phyloP scores from a whole-genome alignment of 2,113 vertebrate genomes.

The Otolemur garnettii region DNA sequence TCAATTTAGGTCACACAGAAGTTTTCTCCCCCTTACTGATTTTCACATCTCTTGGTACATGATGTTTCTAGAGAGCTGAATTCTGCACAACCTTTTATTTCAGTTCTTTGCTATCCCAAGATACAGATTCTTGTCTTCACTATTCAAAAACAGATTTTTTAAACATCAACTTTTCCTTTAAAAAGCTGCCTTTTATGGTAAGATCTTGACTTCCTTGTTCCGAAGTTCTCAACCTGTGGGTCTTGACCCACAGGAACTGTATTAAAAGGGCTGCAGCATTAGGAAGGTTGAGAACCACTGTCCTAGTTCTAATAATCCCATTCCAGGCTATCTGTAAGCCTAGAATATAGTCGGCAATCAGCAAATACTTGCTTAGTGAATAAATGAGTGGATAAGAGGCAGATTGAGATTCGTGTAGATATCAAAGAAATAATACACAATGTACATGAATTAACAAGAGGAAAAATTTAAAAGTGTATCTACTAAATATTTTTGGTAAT shows the following conservation, averaged over 20 bases:
- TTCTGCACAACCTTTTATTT: background rate
- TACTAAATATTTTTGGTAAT: background rate
- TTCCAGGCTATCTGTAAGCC: constrained; percentile 36
- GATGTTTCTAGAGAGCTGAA: background rate
- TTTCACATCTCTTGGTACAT: background rate
- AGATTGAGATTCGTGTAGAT: background rate
- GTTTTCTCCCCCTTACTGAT: background rate
- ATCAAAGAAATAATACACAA: constrained; percentile 47
- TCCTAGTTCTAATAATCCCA: constrained; percentile 35
- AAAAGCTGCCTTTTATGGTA: constrained; percentile 66
- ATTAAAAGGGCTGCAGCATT: too few relatives aligned
- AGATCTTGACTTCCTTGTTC: constrained; percentile 61
- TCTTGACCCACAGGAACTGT: too few relatives aligned
- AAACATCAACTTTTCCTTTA: background rate
- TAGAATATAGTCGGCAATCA: background rate
- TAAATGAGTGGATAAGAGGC: background rate
- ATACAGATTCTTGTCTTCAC: background rate
- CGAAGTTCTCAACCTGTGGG: too few relatives aligned
- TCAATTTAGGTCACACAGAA: background rate
- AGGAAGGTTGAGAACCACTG: too few relatives aligned
- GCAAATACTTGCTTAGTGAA: constrained; percentile 48
- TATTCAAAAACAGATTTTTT: constrained; percentile 8
- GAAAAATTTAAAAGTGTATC: constrained; percentile 1
- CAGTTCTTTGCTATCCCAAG: background rate
- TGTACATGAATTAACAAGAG: background rate